Conservation (phyloP, 2,888 invertebrate genomes). For the Eucera pruinosa region DNA sequence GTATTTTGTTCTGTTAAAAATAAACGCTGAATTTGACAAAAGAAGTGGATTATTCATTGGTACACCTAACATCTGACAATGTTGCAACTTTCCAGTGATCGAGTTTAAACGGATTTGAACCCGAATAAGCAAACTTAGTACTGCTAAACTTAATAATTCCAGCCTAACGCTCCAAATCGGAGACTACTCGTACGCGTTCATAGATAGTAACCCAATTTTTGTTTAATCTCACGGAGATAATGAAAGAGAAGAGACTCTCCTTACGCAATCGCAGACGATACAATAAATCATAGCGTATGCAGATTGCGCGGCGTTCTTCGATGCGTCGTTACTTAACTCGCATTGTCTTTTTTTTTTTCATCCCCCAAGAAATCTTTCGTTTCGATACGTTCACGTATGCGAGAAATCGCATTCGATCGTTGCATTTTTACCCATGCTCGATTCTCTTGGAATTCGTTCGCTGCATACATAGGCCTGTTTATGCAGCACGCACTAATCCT, state of each 20-base stretch:
- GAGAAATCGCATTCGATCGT: too few relatives aligned
- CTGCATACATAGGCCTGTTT: conserved; percentile 10
- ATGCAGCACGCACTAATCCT: conserved; percentile 4
- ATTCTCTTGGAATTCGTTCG: neutral
- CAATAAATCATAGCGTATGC: conserved; percentile 22
- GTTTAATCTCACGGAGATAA: neutral
- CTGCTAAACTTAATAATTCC: too few relatives aligned
- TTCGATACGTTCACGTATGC: too few relatives aligned
- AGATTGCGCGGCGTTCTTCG: neutral
- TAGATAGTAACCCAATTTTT: neutral
- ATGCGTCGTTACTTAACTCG: conserved; percentile 14
- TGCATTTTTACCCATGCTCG: neutral
- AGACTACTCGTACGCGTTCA: neutral
- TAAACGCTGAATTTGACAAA: too few relatives aligned
- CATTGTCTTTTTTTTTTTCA: neutral
- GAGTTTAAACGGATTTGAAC: too few relatives aligned
- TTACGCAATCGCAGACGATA: conserved; percentile 10
- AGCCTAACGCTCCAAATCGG: neutral
- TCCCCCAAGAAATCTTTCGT: neutral
- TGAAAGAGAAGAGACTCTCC: neutral
- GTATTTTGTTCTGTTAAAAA: too few relatives aligned
- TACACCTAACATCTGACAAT: too few relatives aligned
- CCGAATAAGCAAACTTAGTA: too few relatives aligned
- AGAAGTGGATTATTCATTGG: too few relatives aligned
- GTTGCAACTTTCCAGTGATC: too few relatives aligned